Evolutionary conservation across 2,888 invertebrate genomes (phyloP), one percentile per base, ranked within the genome.

Genomic region (Athalia cordata): DNA sequence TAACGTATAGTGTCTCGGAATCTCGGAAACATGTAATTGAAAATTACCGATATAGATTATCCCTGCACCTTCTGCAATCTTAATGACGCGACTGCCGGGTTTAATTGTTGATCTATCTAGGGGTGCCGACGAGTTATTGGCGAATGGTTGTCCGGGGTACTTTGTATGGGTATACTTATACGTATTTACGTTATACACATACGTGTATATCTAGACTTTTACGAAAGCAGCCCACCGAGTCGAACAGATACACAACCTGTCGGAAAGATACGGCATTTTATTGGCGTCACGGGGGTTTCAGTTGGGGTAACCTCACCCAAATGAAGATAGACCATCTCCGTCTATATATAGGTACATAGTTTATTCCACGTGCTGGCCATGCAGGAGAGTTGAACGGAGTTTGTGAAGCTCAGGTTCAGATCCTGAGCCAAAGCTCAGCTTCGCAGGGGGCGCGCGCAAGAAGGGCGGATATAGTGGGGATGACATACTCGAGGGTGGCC

Each of bases 201-300:
- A n/a, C 9, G 52, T 5, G 45, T 47, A 13, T 43, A 59, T 61
- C 2, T 47, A 57, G 29, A 49, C 15, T 29, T 29, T 29, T 29
- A 50, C 64, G 52, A 11, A 62, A 43, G 65, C 65, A 67, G 47
- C 50, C 45, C 64, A 74, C 45, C 67, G 62, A 81, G 75, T 52
- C 59, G 80, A 68, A 78, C 70, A 83, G 82, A 83, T 82, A 83
- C 83, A 78, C 80, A 79, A 81, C 81, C 81, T 81, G 80, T 79
- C 79, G 81, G 80, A 78, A 82, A 85, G 86, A 87, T 86, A 86
- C 82, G 81, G 79, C 80, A 81, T 83, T 89, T 89, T 89, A 89
- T 89, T 88, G 88, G 86, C 85, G 86, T 85, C 88, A 83, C 84
- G 86, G 88, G 88, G 85, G 82, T 84, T 82, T 79, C 84, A 79